phyloP scores from a whole-genome alignment of 2,888 invertebrate genomes.

The Pteria penguin region DNA sequence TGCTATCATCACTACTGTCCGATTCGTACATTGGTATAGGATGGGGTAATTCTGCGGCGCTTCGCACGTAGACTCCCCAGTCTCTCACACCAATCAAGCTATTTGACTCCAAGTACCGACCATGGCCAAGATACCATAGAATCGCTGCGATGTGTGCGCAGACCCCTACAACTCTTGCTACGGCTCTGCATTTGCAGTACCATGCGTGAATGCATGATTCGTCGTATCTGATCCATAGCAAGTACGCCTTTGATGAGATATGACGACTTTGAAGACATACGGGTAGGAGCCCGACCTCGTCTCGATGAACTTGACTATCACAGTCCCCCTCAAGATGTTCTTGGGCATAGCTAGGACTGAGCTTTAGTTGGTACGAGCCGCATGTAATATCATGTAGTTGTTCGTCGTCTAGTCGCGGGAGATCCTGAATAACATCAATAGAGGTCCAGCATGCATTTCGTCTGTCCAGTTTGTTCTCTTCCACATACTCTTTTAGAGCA shows the following conservation, averaged over 20 bases:
- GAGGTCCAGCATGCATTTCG: slow-evolving; percentile 9
- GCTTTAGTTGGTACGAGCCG: slow-evolving; percentile 40
- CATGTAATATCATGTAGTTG: slow-evolving; percentile 31
- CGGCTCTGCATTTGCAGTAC: slow-evolving; percentile 44
- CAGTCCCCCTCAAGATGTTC: slow-evolving; percentile 37
- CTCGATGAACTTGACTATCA: slow-evolving; percentile 23
- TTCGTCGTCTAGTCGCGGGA: slow-evolving; percentile 29
- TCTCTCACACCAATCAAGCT: slow-evolving; percentile 20
- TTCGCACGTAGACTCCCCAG: no score
- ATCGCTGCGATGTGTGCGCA: slow-evolving; percentile 42
- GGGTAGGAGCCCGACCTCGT: slow-evolving; percentile 5
- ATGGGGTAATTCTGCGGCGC: no score
- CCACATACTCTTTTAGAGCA: slow-evolving; percentile 13
- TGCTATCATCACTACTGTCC: no score
- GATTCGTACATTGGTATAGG: no score
- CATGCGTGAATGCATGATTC: slow-evolving; percentile 22
- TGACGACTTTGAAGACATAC: slow-evolving; percentile 42
- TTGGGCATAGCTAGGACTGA: slow-evolving; percentile 35
- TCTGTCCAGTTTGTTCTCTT: slow-evolving; percentile 22
- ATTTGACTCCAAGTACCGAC: background rate
- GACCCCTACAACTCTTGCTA: slow-evolving; percentile 33
- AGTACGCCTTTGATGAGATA: slow-evolving; percentile 29
- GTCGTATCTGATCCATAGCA: slow-evolving; percentile 37
- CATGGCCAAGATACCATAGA: slow-evolving; percentile 37
- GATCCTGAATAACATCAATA: slow-evolving; percentile 2